Evolutionary conservation across 2,797 vertebrate genomes (phyloP).

Genomic region (Tapera naevia): DNA sequence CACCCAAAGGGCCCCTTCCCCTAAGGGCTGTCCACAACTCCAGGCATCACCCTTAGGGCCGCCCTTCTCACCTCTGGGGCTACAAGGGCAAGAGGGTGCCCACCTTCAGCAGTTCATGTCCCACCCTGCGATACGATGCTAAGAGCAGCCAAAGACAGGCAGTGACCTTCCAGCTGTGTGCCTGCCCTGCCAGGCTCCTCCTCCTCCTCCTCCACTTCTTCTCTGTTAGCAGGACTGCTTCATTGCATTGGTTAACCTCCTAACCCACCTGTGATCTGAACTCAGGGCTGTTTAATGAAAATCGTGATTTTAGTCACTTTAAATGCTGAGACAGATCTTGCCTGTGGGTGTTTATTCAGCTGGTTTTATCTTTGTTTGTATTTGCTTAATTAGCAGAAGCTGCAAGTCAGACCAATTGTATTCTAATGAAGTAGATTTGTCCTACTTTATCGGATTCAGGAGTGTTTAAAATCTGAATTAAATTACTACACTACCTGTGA

Average conservation of each 20-base stretch:
- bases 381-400: not conserved
- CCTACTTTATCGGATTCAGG: not conserved
- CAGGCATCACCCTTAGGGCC: fast-evolving
- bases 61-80: not conserved
- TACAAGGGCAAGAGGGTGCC: not conserved
- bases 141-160: not conserved
- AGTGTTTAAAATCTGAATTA: not conserved
- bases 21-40: not conserved
- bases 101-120: not conserved
- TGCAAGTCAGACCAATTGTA: not conserved
- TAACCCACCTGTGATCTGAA: not conserved
- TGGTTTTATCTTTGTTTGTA: not conserved
- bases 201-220: not conserved
- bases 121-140: not conserved
- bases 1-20: not conserved
- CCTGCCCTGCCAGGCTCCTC: fast-evolving
- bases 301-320: not conserved
- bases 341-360: not conserved
- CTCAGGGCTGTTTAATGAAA: not conserved
- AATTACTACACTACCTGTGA: not conserved
- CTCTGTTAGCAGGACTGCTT: not conserved
- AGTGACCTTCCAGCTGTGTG: not conserved
- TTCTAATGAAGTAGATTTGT: not conserved
- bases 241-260: not conserved
- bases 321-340: not conserved